These are phyloP conservation scores for Meriones psammophilus DNA, from an alignment of 2,797 vertebrate genomes.

Conservation along the genomic window DNA sequence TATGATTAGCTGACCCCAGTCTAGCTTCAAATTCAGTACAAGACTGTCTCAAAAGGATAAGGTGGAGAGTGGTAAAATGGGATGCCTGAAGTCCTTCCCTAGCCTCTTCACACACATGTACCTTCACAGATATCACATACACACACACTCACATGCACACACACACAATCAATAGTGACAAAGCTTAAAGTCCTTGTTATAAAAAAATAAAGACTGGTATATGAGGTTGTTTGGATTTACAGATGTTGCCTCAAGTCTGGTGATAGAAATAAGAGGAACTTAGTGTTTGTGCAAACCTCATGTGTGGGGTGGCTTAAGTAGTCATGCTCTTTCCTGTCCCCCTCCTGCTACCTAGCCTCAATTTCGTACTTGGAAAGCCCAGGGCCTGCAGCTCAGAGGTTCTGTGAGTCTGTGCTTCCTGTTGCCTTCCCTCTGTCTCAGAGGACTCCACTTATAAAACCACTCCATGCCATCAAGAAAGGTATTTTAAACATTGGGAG, in stretches of 20 bases:
- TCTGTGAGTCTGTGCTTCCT: slow-evolving; percentile 19
- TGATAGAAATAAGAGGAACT: slow-evolving; percentile 78
- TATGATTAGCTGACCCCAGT: not conserved
- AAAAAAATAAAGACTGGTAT: not conserved
- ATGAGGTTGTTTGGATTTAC: slow-evolving; percentile 14
- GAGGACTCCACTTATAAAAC: slow-evolving; percentile 26
- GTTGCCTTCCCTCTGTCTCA: not conserved
- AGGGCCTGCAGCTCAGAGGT: not conserved
- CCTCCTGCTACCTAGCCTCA: not conserved
- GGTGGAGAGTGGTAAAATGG: not conserved
- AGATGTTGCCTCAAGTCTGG: not conserved
- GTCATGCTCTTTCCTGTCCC: slow-evolving; percentile 45
- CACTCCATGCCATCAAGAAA: slow-evolving; percentile 52
- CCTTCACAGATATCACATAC: not conserved
- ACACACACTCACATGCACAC: not conserved
- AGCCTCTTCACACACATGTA: not conserved
- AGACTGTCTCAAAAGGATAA: not conserved
- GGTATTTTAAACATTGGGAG: slow-evolving; percentile 51
- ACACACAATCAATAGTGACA: not conserved
- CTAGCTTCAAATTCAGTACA: not conserved
- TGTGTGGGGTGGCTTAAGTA: slow-evolving; percentile 31
- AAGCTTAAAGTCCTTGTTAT: not conserved
- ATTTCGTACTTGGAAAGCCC: slow-evolving; percentile 20
- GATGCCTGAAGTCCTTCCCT: not conserved
- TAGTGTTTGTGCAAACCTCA: slow-evolving; percentile 57